Base-by-base conservation (phyloP, 2,113 vertebrate species). In the Pangasianodon gigas region DNA sequence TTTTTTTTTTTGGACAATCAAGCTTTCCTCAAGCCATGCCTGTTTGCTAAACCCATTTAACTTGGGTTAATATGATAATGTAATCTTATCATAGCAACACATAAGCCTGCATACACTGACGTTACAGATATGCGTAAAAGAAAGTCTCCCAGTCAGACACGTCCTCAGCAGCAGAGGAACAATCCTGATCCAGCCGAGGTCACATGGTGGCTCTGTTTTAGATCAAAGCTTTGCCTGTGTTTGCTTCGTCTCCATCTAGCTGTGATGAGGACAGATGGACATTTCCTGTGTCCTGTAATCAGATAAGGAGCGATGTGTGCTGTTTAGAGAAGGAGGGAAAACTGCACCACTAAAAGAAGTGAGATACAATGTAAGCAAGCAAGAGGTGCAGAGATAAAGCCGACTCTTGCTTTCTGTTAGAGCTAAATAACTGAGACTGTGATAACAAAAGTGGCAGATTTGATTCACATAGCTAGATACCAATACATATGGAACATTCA, bases 241-340 rank as follows among this genome's bases (percentile, higher is more conserved):
- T 75, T 85, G 91, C 91, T 84, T 37, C 46, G 77, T 92, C 91
- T 85, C n/a, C 88, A 84, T 93, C 91, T 90, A 87, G 52, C 83
- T 89, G 92, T 89, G 84, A 93, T 94, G 85, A 91, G 51, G 84
- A 91, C 81, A 77, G 86, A 58, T 52, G 90, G 90, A 92, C 90
- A 94, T 94, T 93, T 96, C 94, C 90, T 94, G 91, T 92, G 86
- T 18, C 71, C 82, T 52, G 91, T 93, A 94, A 94, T 94, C 74
- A 71, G 81, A 94, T 95, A 88, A 94, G 56, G 80, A 81, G 71
- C 0, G 26, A 90, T 80, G 89, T 62, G 79, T 29, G 84, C 48
- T 74, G 94, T 91, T 91, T 81, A 54, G 48, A 60, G 51, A 44
- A 71, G 32, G 65, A 54, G 24, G 37, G 54, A 71, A 56, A 83